These are phyloP conservation scores for Paracanthobrama guichenoti DNA, from an alignment of 2,113 vertebrate genomes.

Conservation along the genomic window DNA sequence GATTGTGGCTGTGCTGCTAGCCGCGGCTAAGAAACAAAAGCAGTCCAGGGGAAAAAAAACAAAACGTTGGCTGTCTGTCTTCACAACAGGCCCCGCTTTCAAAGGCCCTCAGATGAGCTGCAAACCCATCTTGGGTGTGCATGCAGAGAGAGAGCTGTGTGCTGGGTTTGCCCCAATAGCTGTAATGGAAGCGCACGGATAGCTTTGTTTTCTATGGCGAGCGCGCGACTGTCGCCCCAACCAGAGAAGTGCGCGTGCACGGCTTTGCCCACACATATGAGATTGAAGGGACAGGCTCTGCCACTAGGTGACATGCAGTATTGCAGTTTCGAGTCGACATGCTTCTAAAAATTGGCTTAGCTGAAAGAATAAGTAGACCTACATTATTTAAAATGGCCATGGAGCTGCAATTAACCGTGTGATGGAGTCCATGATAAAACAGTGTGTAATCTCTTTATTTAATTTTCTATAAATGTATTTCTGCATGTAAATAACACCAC, in stretches of 20 bases:
- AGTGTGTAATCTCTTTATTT: no score
- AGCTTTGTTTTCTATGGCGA: conserved; percentile 79
- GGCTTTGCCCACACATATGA: conserved; percentile 11
- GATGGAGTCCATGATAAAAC: no score
- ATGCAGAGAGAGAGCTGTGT: conserved; percentile 59
- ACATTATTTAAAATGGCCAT: neutral
- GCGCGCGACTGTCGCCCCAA: conserved; percentile 59
- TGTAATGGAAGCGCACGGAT: conserved; percentile 73
- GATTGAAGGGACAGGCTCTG: neutral
- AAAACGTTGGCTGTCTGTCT: conserved; percentile 62
- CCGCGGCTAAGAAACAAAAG: conserved; percentile 71
- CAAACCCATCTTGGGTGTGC: conserved; percentile 72
- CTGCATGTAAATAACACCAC: no score
- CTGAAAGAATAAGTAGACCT: neutral
- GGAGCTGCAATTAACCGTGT: neutral
- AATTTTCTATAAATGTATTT: no score
- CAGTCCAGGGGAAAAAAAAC: conserved; percentile 62
- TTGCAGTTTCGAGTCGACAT: neutral
- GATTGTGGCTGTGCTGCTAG: conserved; percentile 70
- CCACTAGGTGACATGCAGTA: conserved; percentile 26
- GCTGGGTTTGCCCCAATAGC: conserved; percentile 66
- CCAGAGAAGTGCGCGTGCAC: conserved; percentile 31
- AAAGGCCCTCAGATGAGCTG: conserved; percentile 67
- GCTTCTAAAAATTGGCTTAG: neutral
- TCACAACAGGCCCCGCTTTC: conserved; percentile 66